These are phyloP conservation scores for Embiotoca jacksoni DNA, from an alignment of 2,113 vertebrate genomes.

Conservation along the genomic window DNA sequence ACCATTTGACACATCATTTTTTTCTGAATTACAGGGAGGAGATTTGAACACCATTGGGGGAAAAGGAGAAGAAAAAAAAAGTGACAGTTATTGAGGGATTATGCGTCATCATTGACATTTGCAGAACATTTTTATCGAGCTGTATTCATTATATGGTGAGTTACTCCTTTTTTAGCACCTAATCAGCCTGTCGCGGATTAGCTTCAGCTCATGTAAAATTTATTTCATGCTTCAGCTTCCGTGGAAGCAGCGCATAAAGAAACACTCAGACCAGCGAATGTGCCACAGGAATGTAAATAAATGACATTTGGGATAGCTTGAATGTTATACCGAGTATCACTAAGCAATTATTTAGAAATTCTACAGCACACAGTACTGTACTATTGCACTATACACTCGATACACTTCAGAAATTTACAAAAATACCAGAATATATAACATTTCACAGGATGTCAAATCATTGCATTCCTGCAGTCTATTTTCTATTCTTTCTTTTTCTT, in stretches of 20 bases:
- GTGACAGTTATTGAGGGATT: conserved; percentile 72
- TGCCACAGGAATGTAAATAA: conserved; percentile 62
- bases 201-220: conserved; percentile 76
- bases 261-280: conserved; percentile 52
- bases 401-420: conserved; percentile 12
- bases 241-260: conserved; percentile 63
- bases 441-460: not conserved
- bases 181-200: conserved; percentile 77
- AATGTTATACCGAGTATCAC: conserved; percentile 12
- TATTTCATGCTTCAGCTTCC: conserved; percentile 75
- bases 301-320: conserved; percentile 27
- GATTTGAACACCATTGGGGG: conserved; percentile 32
- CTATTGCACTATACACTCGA: not conserved
- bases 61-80: conserved; percentile 16
- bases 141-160: conserved; percentile 80
- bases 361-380: not conserved
- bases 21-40: conserved; percentile 28
- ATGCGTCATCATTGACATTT: conserved; percentile 80
- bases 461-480: conserved; percentile 18
- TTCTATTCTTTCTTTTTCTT: conserved; percentile 56
- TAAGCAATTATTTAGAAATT: conserved; percentile 29
- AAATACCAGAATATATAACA: not conserved
- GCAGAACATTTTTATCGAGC: conserved; percentile 74
- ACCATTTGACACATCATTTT: conserved; percentile 7
- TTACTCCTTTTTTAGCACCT: conserved; percentile 81